Base-by-base conservation (phyloP, 2,797 vertebrate species). In the Tenualosa thibaudeaui region DNA sequence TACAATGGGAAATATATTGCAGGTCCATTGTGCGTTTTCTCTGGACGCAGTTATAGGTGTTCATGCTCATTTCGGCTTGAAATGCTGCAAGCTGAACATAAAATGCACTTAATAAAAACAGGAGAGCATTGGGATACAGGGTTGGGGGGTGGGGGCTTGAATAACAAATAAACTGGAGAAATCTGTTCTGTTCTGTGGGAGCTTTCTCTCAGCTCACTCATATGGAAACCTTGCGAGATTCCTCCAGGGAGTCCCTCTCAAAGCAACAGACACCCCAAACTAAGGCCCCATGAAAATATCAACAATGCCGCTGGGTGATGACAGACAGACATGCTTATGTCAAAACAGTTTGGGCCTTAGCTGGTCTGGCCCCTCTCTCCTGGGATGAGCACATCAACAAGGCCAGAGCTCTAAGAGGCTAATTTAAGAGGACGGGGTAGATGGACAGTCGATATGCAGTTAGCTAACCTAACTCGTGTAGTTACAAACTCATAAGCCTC, bases 151-250 rank as follows among this genome's bases (percentile, higher is more conserved):
- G 58, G 37, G 37, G 83, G 7, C 62, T 81, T 81, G 37, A 85
- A 89, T 37, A 81, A 58, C 81, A 83, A 89, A 81, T 51, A 12
- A 85, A 71, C 49, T 68, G 17, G 49, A 84, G 50, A 22, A 85
- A 85, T 88, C 82, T 86, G n/a, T 1, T 90, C 84, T 7, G 46
- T 7, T 31, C 1, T 17, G 75, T 24, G 90, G 92, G 90, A 90
- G 87, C 84, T 85, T 83, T 84, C 78, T 83, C 68, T 62, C 62
- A 15, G 68, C 86, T 84, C 83, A 40, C 87, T 89, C 88, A 87
- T 85, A 81, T 87, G 87, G 89, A 81, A 83, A 56, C 86, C 37
- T 13, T 82, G 53, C 87, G 86, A 53, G 85, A 40, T 2, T 82
- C 19, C 86, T 10, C 68, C 26, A 13, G 10, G 5, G 83, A 40